Conservation (phyloP, 2,797 vertebrate species). For the Lates japonicus region DNA sequence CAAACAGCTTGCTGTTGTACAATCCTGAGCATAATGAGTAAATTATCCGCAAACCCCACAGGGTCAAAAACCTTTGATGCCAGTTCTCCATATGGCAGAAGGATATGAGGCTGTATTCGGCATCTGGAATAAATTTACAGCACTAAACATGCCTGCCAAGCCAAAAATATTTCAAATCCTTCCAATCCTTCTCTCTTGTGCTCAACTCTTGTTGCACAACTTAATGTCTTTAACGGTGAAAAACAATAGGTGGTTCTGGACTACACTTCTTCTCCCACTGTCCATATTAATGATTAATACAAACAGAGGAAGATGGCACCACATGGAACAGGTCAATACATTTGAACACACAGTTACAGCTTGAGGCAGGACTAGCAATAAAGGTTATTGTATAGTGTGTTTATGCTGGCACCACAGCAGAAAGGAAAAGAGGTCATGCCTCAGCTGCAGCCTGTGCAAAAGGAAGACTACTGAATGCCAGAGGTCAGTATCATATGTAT, state of each 20-base stretch:
- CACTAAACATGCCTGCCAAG: not conserved
- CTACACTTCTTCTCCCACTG: not conserved
- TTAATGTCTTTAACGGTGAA: not conserved
- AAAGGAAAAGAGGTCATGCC: slow-evolving; percentile 28
- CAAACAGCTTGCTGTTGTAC: not conserved
- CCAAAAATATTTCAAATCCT: slow-evolving; percentile 16
- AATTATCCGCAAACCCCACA: not conserved
- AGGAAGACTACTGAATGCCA: slow-evolving; percentile 48
- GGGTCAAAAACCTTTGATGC: not conserved
- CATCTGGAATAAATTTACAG: slow-evolving; percentile 61
- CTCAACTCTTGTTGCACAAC: slow-evolving; percentile 5
- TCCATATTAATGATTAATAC: slow-evolving; percentile 45
- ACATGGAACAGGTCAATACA: slow-evolving; percentile 1
- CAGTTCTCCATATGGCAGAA: too few species aligned
- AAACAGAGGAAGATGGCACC: not conserved
- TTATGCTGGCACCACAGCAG: slow-evolving; percentile 16
- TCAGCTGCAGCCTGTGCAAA: slow-evolving; percentile 8
- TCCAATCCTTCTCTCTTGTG: not conserved
- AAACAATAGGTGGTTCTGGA: not conserved
- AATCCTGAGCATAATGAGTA: not conserved
- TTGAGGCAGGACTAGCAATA: not conserved
- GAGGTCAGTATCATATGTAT: slow-evolving; percentile 47
- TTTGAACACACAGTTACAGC: slow-evolving; percentile 14
- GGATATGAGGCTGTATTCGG: not conserved
- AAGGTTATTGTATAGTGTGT: not conserved